A percentile compares a stretch with the other conserved stretches of the same genome.
Evolutionary conservation across 2,113 vertebrate genomes (phyloP).

Genomic region (Tinamus guttatus): DNA sequence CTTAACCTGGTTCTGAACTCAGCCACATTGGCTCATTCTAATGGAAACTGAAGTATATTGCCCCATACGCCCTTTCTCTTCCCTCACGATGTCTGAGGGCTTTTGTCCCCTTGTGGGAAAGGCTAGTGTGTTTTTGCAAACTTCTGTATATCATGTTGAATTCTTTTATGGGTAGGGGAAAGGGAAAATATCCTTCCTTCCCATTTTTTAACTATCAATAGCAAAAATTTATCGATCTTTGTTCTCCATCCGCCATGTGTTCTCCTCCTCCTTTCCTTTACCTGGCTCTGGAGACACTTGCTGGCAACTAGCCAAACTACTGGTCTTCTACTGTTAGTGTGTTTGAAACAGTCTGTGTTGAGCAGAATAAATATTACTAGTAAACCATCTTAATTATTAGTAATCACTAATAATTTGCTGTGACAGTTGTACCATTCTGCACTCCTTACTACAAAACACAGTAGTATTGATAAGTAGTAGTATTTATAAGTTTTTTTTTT

Average conservation of each 20-base stretch:
- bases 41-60: neutral
- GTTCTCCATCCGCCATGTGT: slow-evolving; percentile 27
- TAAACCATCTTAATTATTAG: slow-evolving; percentile 2
- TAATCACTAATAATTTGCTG: slow-evolving; percentile 43
- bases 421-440: slow-evolving; percentile 42
- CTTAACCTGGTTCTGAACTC: neutral
- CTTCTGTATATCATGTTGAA: neutral
- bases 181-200: slow-evolving; percentile 57
- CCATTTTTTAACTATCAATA: slow-evolving; percentile 22
- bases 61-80: neutral
- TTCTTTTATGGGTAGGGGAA: neutral
- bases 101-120: slow-evolving; percentile 40
- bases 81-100: rapidly evolving
- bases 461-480: too few relatives aligned
- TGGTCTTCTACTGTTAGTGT: neutral
- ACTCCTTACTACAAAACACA: neutral
- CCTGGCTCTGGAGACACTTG: slow-evolving; percentile 12
- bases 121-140: neutral
- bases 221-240: slow-evolving; percentile 31
- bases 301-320: slow-evolving; percentile 10
- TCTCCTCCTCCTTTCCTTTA: slow-evolving; percentile 40
- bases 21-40: neutral
- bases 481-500: slow-evolving; percentile 62
- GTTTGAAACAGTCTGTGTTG: neutral
- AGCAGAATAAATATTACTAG: slow-evolving; percentile 36